Percentiles rank a stretch among this genome's conserved stretches.
phyloP scores from a whole-genome alignment of 2,797 vertebrate species.

The Apodemus agrarius region DNA sequence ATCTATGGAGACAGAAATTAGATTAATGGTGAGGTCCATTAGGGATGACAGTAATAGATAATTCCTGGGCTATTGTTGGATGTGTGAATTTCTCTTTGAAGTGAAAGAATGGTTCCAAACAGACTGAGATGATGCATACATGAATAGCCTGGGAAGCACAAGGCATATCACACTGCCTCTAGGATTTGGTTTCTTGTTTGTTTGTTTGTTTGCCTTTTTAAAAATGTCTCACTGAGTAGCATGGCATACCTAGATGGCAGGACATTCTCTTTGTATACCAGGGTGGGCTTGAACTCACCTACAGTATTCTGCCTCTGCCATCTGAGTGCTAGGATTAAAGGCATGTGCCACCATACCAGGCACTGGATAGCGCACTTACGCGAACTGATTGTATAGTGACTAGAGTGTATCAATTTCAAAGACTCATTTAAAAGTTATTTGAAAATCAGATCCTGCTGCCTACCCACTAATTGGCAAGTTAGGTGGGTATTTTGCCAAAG shows the following conservation, averaged over 20 bases:
- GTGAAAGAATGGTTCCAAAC: neutral
- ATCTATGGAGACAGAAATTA: neutral
- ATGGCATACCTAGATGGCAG: neutral
- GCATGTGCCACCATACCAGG: neutral
- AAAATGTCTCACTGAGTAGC: neutral
- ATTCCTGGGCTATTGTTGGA: neutral
- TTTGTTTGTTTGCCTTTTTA: neutral
- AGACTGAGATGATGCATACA: neutral
- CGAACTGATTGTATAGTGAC: neutral
- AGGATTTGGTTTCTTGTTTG: neutral
- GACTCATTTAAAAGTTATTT: neutral
- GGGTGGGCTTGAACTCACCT: neutral
- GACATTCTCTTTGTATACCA: neutral
- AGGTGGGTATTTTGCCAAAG: neutral
- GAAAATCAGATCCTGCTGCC: neutral
- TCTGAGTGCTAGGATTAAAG: neutral
- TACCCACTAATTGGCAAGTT: neutral
- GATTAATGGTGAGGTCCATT: neutral
- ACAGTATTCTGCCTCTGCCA: neutral
- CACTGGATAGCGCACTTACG: neutral
- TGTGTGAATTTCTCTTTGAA: neutral
- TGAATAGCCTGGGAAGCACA: neutral
- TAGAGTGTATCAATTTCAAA: neutral
- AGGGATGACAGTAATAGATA: fast-evolving
- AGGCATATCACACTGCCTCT: neutral